Percentiles rank a stretch among this genome's conserved stretches.
phyloP scores from a whole-genome alignment of 2,888 invertebrate genomes.

The Euplagia quadripunctaria region DNA sequence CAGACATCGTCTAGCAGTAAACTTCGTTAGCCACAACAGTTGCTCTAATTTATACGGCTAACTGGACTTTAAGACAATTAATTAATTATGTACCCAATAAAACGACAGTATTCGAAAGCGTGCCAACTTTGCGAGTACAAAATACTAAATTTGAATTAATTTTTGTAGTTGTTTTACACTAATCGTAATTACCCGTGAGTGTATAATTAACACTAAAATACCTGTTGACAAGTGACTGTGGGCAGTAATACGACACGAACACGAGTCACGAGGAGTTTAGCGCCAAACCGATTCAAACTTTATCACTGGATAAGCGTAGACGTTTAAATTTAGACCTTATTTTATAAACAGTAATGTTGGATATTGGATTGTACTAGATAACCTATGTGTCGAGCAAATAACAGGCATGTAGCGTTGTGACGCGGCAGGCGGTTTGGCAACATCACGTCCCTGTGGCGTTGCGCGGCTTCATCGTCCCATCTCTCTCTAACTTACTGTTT shows the following conservation, averaged over 20 bases:
- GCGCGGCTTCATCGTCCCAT: conserved; percentile 41
- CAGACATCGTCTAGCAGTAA: background rate
- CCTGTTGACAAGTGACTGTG: conserved; percentile 63
- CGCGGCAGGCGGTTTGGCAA: conserved; percentile 56
- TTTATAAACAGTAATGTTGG: background rate
- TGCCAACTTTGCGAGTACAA: conserved; percentile 38
- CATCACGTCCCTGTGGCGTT: conserved; percentile 58
- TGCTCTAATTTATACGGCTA: background rate
- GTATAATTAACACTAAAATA: conserved; percentile 62
- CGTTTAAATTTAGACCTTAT: conserved; percentile 27
- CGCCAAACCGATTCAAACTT: conserved; percentile 46
- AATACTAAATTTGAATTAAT: conserved; percentile 31
- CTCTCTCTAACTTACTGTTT: conserved; percentile 43
- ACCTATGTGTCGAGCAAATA: conserved; percentile 39
- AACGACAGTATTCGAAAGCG: conserved; percentile 40
- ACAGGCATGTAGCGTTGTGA: conserved; percentile 41
- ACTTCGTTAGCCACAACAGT: background rate
- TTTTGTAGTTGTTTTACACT: conserved; percentile 47
- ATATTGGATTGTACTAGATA: conserved; percentile 11
- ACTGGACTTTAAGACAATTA: too few relatives aligned
- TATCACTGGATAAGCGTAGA: conserved; percentile 12
- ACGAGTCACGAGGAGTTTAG: conserved; percentile 52
- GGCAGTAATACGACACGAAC: conserved; percentile 47
- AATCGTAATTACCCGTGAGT: conserved; percentile 57
- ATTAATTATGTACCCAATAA: conserved; percentile 9